Percentiles rank a stretch among this genome's conserved stretches.
phyloP scores from a whole-genome alignment of 2,113 vertebrate genomes.

The Anguilla rostrata region DNA sequence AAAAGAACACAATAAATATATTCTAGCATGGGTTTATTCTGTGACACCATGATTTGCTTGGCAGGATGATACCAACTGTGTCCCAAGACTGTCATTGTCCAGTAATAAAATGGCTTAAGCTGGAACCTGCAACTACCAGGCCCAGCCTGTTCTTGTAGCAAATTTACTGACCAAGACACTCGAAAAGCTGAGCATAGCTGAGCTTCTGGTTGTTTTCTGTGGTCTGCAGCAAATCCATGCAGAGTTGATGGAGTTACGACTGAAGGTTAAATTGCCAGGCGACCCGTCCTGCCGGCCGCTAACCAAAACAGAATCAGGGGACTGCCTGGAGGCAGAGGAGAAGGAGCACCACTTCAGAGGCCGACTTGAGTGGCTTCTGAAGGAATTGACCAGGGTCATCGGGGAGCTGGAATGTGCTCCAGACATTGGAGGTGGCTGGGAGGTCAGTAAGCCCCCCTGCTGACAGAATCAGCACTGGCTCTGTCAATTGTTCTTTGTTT shows the following conservation, averaged over 20 bases:
- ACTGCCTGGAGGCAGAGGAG: slow-evolving; percentile 96
- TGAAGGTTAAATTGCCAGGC: slow-evolving; percentile 87
- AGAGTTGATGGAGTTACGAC: slow-evolving; percentile 89
- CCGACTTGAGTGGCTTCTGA: slow-evolving; percentile 89
- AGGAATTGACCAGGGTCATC: slow-evolving; percentile 87
- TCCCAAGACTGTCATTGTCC: no score
- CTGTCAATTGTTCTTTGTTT: slow-evolving; percentile 72
- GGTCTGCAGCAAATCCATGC: slow-evolving; percentile 85
- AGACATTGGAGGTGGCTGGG: slow-evolving; percentile 87
- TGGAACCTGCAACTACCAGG: no score
- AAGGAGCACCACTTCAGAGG: slow-evolving; percentile 97
- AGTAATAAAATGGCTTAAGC: no score
- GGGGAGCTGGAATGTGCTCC: slow-evolving; percentile 85
- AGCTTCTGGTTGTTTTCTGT: neutral
- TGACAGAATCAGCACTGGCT: slow-evolving; percentile 44
- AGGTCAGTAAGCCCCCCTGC: slow-evolving; percentile 72
- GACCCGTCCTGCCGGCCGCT: slow-evolving; percentile 94
- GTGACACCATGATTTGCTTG: no score
- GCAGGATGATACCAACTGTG: no score
- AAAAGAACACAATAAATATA: no score
- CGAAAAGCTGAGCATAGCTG: neutral
- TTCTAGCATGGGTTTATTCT: no score
- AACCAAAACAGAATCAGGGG: slow-evolving; percentile 88
- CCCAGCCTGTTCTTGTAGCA: neutral
- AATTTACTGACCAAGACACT: neutral